These are phyloP conservation scores for Parapsyche elsis DNA, from an alignment of 1,140 invertebrate genomes.

Conservation along the genomic window DNA sequence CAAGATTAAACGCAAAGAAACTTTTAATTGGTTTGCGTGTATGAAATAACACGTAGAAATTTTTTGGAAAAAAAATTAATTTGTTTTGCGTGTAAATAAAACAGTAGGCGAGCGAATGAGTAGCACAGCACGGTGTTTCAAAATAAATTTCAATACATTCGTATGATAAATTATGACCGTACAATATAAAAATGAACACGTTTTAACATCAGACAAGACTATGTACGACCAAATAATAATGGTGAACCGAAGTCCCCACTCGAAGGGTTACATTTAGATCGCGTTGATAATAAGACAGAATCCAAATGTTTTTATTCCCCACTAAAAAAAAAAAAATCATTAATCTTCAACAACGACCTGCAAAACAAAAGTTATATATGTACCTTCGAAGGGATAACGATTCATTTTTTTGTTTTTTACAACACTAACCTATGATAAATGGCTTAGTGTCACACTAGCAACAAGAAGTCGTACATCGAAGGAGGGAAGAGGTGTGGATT, in stretches of 20 bases:
- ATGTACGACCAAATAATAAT: constrained; percentile 10
- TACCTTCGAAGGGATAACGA: too few relatives aligned
- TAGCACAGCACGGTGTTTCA: too few relatives aligned
- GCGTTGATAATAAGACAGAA: constrained; percentile 27
- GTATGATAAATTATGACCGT: too few relatives aligned
- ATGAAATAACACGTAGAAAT: too few relatives aligned
- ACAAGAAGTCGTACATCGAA: background rate
- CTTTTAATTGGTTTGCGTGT: too few relatives aligned
- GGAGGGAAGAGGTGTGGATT: constrained; percentile 3
- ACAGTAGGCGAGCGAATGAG: too few relatives aligned
- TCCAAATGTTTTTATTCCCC: constrained; percentile 1
- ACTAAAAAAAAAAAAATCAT: constrained; percentile 8
- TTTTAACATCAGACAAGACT: background rate
- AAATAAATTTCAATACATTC: too few relatives aligned
- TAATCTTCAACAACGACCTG: background rate
- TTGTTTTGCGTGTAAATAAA: too few relatives aligned
- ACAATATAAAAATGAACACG: background rate
- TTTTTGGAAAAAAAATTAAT: too few relatives aligned
- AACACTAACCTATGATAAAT: constrained; percentile 10
- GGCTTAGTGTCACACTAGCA: constrained; percentile 7
- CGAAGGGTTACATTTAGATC: constrained; percentile 28
- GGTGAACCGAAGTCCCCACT: background rate
- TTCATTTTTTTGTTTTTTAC: background rate
- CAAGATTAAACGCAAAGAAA: too few relatives aligned
- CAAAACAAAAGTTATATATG: background rate